Base-by-base conservation (phyloP, 2,113 vertebrate species). In the Poecile atricapillus region DNA sequence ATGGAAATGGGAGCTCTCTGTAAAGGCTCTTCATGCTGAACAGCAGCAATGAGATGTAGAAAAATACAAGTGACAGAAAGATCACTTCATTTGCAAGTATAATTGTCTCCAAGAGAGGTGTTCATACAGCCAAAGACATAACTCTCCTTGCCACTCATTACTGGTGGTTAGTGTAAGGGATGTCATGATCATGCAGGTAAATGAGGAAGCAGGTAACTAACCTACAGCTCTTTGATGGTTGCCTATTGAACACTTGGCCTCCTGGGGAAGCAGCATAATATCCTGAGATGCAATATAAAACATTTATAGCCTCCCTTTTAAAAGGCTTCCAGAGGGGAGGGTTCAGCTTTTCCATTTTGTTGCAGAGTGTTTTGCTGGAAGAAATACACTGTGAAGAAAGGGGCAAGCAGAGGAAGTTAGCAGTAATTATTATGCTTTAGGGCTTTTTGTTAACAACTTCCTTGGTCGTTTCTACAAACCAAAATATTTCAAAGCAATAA, bases 301-400 rank as follows among this genome's bases (percentile, higher is more conserved):
- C 84, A 91, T 90, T 88, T 91, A 91, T 92, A 96, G 52, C 39
- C 25, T 95, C 17, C 25, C 56, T 87, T 95, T 93, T 75, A 89
- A 94, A 89, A 96, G 65, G 62, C 65, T 91, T 95, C 62, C 62
- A 73, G 49, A 74, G 84, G 88, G 43, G 70, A 85, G 83, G 80
- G 80, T 96, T 94, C 89, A 95, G 27, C 30, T 69, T 93, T 92
- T 96, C 58, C 23, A 28, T 92, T 93, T 89, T 80, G 49, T 56
- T 71, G 52, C 49, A 43, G 62, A 71, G 50, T 64, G 53, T 60
- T 89, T 85, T 18, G 3, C 75, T 75, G 58, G 46, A 89, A 92
- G 79, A 93, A 93, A 88, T 47, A 22, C 37, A 13, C 58, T 41
- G n/a, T 30, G 50, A 87, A 68, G 83, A 85, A 77, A 83, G 30